Percentiles rank a stretch among this genome's conserved stretches.
phyloP scores from a whole-genome alignment of 2,888 invertebrate genomes.

The Eristalis arbustorum region DNA sequence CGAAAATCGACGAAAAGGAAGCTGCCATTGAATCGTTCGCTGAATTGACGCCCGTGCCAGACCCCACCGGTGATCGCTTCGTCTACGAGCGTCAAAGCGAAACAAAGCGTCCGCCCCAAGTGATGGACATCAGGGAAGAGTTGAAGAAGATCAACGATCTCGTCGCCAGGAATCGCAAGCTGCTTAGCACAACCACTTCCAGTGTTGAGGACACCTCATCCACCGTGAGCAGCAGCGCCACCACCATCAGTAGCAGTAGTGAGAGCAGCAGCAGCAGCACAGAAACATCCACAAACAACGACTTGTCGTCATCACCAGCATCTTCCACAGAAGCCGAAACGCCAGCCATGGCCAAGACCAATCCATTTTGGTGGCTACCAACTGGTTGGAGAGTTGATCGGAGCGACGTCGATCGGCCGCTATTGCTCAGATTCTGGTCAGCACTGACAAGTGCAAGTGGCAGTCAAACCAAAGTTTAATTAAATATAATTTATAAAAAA shows the following conservation, averaged over 20 bases:
- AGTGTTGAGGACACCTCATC: constrained; percentile 29
- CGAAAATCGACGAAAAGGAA: neutral
- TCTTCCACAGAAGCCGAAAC: constrained; percentile 44
- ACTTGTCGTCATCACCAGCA: constrained; percentile 53
- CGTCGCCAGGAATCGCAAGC: constrained; percentile 75
- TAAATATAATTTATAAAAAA: constrained; percentile 56
- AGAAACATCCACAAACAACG: constrained; percentile 43
- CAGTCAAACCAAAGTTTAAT: constrained; percentile 71
- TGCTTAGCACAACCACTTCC: constrained; percentile 59
- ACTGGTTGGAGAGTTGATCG: constrained; percentile 76
- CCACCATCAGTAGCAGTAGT: constrained; percentile 40
- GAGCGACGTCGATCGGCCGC: constrained; percentile 73
- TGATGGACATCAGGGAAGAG: constrained; percentile 74
- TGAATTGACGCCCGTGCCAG: neutral
- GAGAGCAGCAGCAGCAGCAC: constrained; percentile 31
- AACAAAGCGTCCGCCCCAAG: constrained; percentile 4
- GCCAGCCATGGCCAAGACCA: constrained; percentile 61
- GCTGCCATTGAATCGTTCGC: neutral
- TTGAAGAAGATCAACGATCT: constrained; percentile 77
- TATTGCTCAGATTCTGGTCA: constrained; percentile 77
- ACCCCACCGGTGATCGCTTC: constrained; percentile 13
- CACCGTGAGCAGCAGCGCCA: neutral
- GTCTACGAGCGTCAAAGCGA: constrained; percentile 6
- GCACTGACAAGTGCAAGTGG: constrained; percentile 71
- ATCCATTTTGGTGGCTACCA: constrained; percentile 79